Evolutionary conservation across 2,888 invertebrate species (phyloP).

Genomic region (Mythimna lalbum): DNA sequence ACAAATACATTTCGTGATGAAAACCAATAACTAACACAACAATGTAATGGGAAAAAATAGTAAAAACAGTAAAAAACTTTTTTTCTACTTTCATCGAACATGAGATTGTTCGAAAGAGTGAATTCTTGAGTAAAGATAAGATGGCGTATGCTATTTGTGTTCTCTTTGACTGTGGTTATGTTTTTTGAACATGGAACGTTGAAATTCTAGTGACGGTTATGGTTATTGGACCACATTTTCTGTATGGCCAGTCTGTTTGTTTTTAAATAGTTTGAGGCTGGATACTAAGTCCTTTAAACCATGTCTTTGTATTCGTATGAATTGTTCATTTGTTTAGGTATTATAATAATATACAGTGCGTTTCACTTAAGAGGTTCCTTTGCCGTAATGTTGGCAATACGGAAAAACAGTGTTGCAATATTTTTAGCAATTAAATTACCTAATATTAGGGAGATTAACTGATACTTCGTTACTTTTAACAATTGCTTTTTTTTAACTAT

Average conservation of each 20-base stretch:
- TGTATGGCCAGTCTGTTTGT: slow-evolving; percentile 6
- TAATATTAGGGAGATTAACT: too few species aligned
- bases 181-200: slow-evolving; percentile 36
- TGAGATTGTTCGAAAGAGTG: slow-evolving; percentile 36
- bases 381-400: too few species aligned
- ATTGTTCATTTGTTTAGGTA: too few species aligned
- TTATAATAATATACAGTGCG: too few species aligned
- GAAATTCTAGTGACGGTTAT: not conserved
- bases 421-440: too few species aligned
- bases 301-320: too few species aligned
- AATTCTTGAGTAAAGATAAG: slow-evolving; percentile 47
- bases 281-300: too few species aligned
- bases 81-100: slow-evolving; percentile 40
- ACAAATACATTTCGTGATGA: slow-evolving; percentile 65
- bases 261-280: too few species aligned
- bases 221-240: slow-evolving; percentile 5
- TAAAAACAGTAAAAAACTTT: slow-evolving; percentile 40
- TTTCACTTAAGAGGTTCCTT: too few species aligned
- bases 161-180: slow-evolving; percentile 7
- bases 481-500: too few species aligned
- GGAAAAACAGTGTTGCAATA: too few species aligned
- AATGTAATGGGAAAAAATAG: slow-evolving; percentile 45
- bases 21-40: slow-evolving; percentile 65
- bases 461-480: too few species aligned
- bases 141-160: slow-evolving; percentile 26